Evolutionary conservation across 1,140 invertebrate species (phyloP).

Genomic region (Asbolus verrucosus): DNA sequence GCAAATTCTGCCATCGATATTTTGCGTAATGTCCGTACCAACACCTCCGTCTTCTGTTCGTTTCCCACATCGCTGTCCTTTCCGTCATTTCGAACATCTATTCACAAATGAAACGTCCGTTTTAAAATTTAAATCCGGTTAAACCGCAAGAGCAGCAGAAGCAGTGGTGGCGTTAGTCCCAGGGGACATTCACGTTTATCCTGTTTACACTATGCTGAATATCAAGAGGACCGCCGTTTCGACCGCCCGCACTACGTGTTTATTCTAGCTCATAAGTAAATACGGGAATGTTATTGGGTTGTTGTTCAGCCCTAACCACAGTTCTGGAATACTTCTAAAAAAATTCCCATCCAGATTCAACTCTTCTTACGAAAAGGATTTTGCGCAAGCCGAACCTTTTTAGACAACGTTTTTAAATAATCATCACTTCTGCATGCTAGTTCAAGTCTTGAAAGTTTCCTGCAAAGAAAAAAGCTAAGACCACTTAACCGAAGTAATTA

Average conservation of each 20-base stretch:
- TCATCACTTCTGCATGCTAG: no score
- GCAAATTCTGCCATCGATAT: no score
- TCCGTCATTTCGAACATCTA: constrained; percentile 22
- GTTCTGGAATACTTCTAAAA: not conserved
- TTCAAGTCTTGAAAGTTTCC: no score
- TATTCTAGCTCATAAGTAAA: constrained; percentile 41
- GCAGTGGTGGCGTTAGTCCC: constrained; percentile 29
- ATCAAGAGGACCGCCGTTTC: constrained; percentile 32
- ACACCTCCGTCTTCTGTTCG: not conserved
- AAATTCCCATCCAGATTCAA: not conserved
- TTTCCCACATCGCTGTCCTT: constrained; percentile 12
- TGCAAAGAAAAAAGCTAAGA: no score
- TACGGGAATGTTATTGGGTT: constrained; percentile 43
- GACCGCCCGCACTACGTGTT: constrained; percentile 39
- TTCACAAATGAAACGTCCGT: constrained; percentile 35
- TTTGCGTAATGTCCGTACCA: not conserved
- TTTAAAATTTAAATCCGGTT: constrained; percentile 38
- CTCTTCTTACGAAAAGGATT: not conserved
- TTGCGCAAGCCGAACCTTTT: no score
- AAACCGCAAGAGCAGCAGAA: constrained; percentile 34
- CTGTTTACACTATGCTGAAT: constrained; percentile 44
- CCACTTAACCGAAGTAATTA: no score
- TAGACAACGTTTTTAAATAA: no score
- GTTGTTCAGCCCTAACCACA: constrained; percentile 8
- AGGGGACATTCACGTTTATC: constrained; percentile 39